These are phyloP conservation scores for Harpegnathos saltator DNA, from an alignment of 1,140 invertebrate genomes.

Conservation along the genomic window DNA sequence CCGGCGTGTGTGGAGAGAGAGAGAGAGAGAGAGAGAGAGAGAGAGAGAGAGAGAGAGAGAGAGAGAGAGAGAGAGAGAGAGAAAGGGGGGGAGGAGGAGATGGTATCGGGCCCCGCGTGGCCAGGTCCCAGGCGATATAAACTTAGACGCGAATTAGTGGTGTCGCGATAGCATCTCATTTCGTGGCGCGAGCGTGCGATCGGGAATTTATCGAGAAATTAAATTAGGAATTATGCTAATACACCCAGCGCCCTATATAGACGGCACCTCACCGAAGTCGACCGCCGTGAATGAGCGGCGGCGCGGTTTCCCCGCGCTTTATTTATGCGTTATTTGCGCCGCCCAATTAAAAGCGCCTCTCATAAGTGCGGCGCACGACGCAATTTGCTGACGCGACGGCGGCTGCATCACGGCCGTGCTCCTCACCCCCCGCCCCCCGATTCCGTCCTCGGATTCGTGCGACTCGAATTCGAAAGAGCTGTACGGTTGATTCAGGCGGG, in stretches of 20 bases:
- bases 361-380: not conserved
- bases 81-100: slow-evolving; percentile 59
- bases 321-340: slow-evolving; percentile 55
- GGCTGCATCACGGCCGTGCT: not conserved
- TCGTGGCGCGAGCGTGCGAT: slow-evolving; percentile 65
- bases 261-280: slow-evolving; percentile 2
- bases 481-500: no score
- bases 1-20: not conserved
- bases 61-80: slow-evolving; percentile 27
- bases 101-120: slow-evolving; percentile 77
- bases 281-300: slow-evolving; percentile 50
- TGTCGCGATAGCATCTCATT: slow-evolving; percentile 81
- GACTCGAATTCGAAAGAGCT: not conserved
- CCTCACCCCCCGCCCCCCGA: no score
- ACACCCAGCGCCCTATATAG: slow-evolving; percentile 45
- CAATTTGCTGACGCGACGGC: slow-evolving; percentile 41
- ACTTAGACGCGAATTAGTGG: slow-evolving; percentile 83
- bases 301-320: slow-evolving; percentile 45
- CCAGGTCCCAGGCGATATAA: slow-evolving; percentile 78
- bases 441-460: not conserved
- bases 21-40: slow-evolving; percentile 39
- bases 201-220: slow-evolving; percentile 82
- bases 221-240: slow-evolving; percentile 84
- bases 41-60: no score
- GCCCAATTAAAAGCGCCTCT: slow-evolving; percentile 41